Base-by-base conservation (phyloP, 2,888 invertebrate species). In the Chrysodeixis includens region DNA sequence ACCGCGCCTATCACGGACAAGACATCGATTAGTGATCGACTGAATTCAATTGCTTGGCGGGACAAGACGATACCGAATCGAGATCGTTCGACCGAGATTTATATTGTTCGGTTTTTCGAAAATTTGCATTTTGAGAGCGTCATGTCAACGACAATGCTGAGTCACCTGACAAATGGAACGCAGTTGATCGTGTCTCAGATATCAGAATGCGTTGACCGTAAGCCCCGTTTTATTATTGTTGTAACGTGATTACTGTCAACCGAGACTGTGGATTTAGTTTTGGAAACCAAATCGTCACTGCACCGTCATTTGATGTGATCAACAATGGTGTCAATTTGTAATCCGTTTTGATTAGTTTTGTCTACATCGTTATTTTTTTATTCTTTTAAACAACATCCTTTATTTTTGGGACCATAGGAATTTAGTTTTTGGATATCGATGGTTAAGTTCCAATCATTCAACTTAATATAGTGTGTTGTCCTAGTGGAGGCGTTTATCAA, bases 1-100 rank as follows among this genome's bases (percentile, higher is more conserved):
- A 94, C 94, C 86, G 95, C 85, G 94, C 91, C 92, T 94, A 94
- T 95, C 95, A 93, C 94, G 93, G 94, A 92, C 95, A 93, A 94
- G 93, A 94, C 95, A 94, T 94, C 95, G 95, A 95, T 95, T 95
- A 95, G 95, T 94, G 95, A 94, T 95, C 94, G 94, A 94, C 94
- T 91, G 94, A 94, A 94, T 94, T 94, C 95, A 95, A 94, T 95
- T 94, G 94, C 94, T 92, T 92, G 90, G 90, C 89, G 90, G 91
- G 93, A 94, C 93, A 91, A 88, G 93, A 89, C 92, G 93, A 94
- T 93, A 93, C 92, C 88, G 92, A 88, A 93, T 93, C 94, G 90
- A 93, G 90, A 91, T 93, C 86, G 86, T 88, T 88, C 84, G 88
- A 91, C 89, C 92, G 90, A 92, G 92, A 92, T 93, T 89, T 89